Evolutionary conservation across 2,888 invertebrate genomes (phyloP), one percentile per base, ranked within the genome.

Genomic region (Leptinotarsa tumamoca): DNA sequence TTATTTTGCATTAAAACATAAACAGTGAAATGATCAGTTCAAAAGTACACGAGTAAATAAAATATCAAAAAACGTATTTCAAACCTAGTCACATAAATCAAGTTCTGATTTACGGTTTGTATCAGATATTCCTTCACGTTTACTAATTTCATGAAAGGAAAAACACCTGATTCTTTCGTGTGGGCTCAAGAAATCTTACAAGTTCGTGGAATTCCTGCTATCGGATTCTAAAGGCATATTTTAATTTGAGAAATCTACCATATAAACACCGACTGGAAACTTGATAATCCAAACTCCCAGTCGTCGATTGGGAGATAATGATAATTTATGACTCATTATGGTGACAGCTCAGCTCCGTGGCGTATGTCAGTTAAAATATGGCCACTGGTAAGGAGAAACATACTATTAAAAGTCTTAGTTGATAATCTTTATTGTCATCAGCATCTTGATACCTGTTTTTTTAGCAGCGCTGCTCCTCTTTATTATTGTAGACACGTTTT

Each of bases 251-350:
- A 43, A 33, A 63, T 63, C 63, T 43, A 43, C n/a, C 61, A 58
- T 43, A 61, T 58, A 21, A 58, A 58, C 18, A 33, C 56, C 50
- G 43, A 23, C 27, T 70, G 17, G 70, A 70, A 70, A 70, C 54
- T 70, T 70, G 70, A 70, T 70, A 58, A 18, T 58, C 70, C 58
- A 70, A 69, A 69, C 69, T 54, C 56, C 43, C 43, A n/a, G 21
- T 50, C 58, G 49, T 27, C 49, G 70, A 70, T 70, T 56, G 58
- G 58, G 18, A 70, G 70, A 70, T 70, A 70, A 70, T 70, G 58
- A 50, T 70, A 70, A 70, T 70, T 58, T 70, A 70, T 58, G 21
- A 54, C 58, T 70, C 70, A 70, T 70, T 49, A 58, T 33, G 58
- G n/a, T 70, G 70, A 61, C 70, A 70, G 70, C 58, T 17, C 43